Evolutionary conservation across 2,113 vertebrate species (phyloP), one percentile per base, ranked within the genome.

Genomic region (Muntiacus reevesi): DNA sequence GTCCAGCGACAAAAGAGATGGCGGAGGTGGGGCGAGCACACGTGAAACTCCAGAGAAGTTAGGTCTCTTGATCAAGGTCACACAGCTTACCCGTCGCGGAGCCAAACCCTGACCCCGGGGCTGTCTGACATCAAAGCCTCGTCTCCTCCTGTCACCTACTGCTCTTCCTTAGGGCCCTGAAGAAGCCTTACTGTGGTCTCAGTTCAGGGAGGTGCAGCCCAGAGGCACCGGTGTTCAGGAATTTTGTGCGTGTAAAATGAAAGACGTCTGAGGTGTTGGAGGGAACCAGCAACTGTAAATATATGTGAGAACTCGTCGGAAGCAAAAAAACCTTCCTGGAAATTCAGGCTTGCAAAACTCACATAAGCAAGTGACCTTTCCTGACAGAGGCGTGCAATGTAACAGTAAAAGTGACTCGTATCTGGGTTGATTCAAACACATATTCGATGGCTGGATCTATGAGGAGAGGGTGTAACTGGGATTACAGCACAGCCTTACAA

Each of bases 181-280:
- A 13, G 84, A 10, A 64, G 2, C 4, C 30, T 21, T 52, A 14
- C 6, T 6, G 0, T 40, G 45, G 55, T 28, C 30, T 62, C 10
- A 0, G 52, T 25, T 89, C 57, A 59, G 36, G 33, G n/a, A 74
- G 33, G 11, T n/a, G 21, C 62, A 90, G 78, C n/a, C 47, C 33
- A n/a, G 74, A 88, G 89, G n/a, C 40, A 33, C 8, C 36, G 60
- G 17, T 91, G 50, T 81, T 97, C 67, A 92, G 88, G 88, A 93
- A 95, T 97, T 98, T 83, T 96, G 47, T 92, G 74, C 71, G 91
- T 97, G 97, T 95, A 92, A 97, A 98, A 94, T 97, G 50, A 95
- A 97, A 98, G 98, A 40, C 27, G 15, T 94, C 92, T 85, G 91
- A 89, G 13, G 67, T 95, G 28, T 84, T 95, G 47, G 12, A 89